A percentile compares a stretch with the other conserved stretches of the same genome.
These are phyloP conservation scores for Oceanodroma tethys DNA, from an alignment of 2,113 vertebrate species.

Conservation along the genomic window DNA sequence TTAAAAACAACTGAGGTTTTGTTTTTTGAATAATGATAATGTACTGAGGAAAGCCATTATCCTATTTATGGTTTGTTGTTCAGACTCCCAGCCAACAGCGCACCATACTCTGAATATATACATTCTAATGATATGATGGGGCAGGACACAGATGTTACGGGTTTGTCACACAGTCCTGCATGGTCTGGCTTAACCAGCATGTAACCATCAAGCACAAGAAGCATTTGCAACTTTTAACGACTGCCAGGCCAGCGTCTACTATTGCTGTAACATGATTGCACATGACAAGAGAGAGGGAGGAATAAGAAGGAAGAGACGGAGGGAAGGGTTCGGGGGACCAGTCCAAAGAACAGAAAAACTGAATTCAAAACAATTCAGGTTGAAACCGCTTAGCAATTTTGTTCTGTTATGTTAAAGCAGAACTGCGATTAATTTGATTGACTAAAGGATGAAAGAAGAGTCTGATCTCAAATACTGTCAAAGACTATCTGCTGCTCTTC, in stretches of 20 bases:
- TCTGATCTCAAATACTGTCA: background rate
- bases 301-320: background rate
- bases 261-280: background rate
- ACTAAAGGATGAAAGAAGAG: background rate
- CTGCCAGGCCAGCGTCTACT: background rate
- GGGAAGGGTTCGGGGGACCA: background rate
- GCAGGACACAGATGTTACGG: slow-evolving; percentile 26
- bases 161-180: slow-evolving; percentile 31
- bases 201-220: background rate
- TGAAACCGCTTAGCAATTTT: background rate
- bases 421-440: background rate
- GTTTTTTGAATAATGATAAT: slow-evolving; percentile 20
- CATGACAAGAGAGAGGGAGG: background rate
- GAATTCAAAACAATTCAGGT: background rate
- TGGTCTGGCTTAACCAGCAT: slow-evolving; percentile 4
- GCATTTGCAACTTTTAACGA: background rate
- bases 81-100: background rate
- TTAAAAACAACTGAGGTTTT: slow-evolving; percentile 23
- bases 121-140: slow-evolving; percentile 35
- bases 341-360: background rate
- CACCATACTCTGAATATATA: slow-evolving; percentile 43
- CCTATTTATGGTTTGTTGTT: slow-evolving; percentile 58
- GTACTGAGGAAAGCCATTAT: slow-evolving; percentile 5
- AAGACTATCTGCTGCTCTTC: background rate
- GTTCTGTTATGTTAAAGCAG: background rate